phyloP scores from a whole-genome alignment of 2,797 vertebrate genomes.

The Rhinoraja longicauda region DNA sequence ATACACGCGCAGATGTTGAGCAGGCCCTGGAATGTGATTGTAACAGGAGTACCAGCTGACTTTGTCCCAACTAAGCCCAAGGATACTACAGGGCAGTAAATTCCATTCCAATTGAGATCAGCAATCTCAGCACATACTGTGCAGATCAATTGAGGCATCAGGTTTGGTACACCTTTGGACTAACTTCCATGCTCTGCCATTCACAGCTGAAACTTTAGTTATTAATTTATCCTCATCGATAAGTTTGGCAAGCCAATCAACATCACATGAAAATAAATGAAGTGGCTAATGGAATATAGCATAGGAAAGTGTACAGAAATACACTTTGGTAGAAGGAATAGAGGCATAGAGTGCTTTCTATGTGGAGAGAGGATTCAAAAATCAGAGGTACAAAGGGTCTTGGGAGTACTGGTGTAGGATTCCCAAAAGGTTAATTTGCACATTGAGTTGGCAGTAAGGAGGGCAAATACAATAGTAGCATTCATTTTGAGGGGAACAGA shows the following conservation, averaged over 20 bases:
- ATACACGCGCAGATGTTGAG: not conserved
- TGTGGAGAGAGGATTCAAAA: no score
- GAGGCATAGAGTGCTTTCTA: no score
- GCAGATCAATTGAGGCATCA: not conserved
- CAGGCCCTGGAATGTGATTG: not conserved
- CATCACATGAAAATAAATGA: not conserved
- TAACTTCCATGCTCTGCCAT: not conserved
- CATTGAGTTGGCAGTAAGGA: no score
- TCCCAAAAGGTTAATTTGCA: no score
- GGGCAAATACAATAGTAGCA: no score
- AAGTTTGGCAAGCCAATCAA: not conserved
- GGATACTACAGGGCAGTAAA: not conserved
- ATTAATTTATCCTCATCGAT: not conserved
- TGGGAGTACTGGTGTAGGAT: no score
- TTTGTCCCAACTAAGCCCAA: not conserved
- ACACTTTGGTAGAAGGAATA: no score
- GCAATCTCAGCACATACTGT: not conserved
- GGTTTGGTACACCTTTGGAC: not conserved
- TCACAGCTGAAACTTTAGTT: not conserved
- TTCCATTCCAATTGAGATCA: not conserved
- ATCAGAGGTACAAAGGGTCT: no score
- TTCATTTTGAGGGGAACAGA: no score
- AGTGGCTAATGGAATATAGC: not conserved
- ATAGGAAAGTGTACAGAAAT: no score
- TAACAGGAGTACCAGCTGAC: not conserved